Evolutionary conservation across 2,113 vertebrate species (phyloP).

Genomic region (Rostratula benghalensis): DNA sequence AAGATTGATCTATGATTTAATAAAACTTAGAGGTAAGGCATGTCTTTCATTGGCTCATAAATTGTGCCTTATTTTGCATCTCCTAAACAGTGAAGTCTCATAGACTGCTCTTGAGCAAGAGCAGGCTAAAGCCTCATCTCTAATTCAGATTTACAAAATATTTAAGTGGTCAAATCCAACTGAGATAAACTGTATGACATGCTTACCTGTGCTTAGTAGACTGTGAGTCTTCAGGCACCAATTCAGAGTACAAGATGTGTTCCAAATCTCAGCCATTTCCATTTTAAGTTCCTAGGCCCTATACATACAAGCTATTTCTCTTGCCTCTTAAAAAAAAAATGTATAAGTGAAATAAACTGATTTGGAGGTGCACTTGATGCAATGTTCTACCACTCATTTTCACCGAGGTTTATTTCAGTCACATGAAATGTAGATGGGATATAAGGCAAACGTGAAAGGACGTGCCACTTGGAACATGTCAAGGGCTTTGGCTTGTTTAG

Average conservation of each 20-base stretch:
- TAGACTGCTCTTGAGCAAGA: neutral
- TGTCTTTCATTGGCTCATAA: neutral
- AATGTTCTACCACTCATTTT: neutral
- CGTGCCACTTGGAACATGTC: neutral
- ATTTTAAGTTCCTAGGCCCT: neutral
- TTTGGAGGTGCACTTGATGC: neutral
- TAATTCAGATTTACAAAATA: neutral
- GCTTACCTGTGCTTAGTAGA: neutral
- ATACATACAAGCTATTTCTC: neutral
- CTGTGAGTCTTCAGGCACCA: neutral
- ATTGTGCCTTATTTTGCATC: neutral
- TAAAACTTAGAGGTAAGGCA: neutral
- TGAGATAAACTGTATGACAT: neutral
- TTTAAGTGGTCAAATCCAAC: neutral
- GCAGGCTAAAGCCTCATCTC: neutral
- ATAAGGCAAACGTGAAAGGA: neutral
- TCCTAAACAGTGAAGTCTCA: neutral
- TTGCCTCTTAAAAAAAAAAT: neutral
- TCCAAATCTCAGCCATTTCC: neutral
- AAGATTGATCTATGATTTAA: neutral
- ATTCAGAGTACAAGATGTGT: neutral
- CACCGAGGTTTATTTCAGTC: neutral
- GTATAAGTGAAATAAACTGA: neutral
- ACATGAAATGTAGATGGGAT: accelerated
- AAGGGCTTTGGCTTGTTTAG: neutral